Evolutionary conservation across 1,140 invertebrate species (phyloP), one percentile per base, ranked within the genome.

Genomic region (Pectinophora gossypiella): DNA sequence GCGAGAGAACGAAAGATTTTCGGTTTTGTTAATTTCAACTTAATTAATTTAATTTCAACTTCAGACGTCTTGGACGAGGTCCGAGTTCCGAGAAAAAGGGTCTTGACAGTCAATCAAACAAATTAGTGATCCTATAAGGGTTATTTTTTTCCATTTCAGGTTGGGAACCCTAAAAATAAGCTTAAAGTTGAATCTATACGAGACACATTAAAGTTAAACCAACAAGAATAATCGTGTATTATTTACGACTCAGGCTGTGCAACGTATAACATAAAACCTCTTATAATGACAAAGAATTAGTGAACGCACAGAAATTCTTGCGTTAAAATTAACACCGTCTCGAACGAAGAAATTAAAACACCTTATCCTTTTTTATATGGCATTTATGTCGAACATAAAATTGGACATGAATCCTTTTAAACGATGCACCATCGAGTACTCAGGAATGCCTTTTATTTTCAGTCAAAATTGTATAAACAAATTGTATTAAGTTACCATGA

Each of bases 341-440:
- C 70, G 76, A 79, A 80, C 77, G 61, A 68, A 79, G 76, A 83
- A 85, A 85, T 85, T 85, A 85, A 83, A 83, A 83, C 66, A 65
- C 64, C 62, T 77, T 72, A 83, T 76, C 72, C 70, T 77, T 82
- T 76, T 85, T 85, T 85, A 85, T 81, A 78, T 82, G 82, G 71
- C 78, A 82, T 79, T 81, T 84, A 82, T 79, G 72, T 62, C 54
- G 54, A 62, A 73, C 78, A 59, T 85, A 82, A 85, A 85, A 66
- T 71, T 70, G 58, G 36, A 52, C 64, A 58, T 69, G 64, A 61
- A 72, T 68, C 70, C 69, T 75, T 76, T 82, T 71, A 38, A 9
- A n/a, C n/a, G n/a, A n/a, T n/a, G n/a, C n/a, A n/a, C n/a, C n/a
- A n/a, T n/a, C n/a, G n/a, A n/a, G n/a, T n/a, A n/a, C n/a, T n/a